Evolutionary conservation across 2,888 invertebrate species (phyloP), one percentile per base, ranked within the genome.

Genomic region (Ceramica pisi): DNA sequence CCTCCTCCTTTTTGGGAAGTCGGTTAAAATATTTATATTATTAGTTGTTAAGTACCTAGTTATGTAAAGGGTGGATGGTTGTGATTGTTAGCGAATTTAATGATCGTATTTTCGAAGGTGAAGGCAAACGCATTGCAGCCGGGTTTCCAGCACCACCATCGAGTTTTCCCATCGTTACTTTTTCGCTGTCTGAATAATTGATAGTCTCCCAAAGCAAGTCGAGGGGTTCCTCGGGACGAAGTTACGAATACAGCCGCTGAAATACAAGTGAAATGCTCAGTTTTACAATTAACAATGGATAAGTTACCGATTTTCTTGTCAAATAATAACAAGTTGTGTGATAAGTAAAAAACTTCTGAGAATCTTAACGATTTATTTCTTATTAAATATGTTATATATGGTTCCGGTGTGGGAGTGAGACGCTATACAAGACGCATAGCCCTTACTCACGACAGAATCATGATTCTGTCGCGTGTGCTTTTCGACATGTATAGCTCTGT

Each of bases 131-230:
- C 90, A 7, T 81, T 75, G 63, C 91, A 91, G 0, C 87, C 86
- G 12, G 78, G 81, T 41, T 83, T 89, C 6, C 86, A 85, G 53
- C 91, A 91, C 82, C 86, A 88, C 91, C 90, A 90, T 5, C 87
- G 71, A 0, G 81, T 82, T 64, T 86, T 71, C 38, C 68, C 68
- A 12, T 0, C 12, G 16, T 1, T 46, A 48, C 1, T 63, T 41
- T 26, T 23, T 10, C 71, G 46, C 23, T 71, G 48, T 71, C 19
- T 71, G 10, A 55, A 71, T 31, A 71, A 48, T 0, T 41, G 21
- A 41, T 71, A 71, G 23, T 63, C 71, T 23, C 48, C 63, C 7
- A 71, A 23, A 31, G 31, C 50, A 60, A 71, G 31, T 12, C 50
- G 35, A 7, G 68, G 70, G 9, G 70, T 50, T 23, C 70, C 70